Evolutionary conservation across 2,797 vertebrate species (phyloP).

Genomic region (Cheracebus regulus): DNA sequence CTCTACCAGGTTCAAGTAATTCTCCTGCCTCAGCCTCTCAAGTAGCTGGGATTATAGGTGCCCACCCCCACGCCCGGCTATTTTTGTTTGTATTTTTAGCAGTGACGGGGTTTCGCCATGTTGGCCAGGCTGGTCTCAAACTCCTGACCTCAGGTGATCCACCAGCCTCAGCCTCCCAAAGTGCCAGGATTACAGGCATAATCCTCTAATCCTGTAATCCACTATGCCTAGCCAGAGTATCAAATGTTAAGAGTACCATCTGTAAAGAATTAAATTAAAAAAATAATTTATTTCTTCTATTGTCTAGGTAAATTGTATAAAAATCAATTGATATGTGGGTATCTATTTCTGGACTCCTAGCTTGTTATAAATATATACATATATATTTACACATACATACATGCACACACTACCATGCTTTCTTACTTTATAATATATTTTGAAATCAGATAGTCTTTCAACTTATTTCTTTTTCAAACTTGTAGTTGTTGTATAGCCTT

Average conservation of each 20-base stretch:
- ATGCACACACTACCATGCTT: neutral
- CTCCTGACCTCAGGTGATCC: neutral
- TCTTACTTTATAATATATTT: neutral
- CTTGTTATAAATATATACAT: neutral
- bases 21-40: too few relatives aligned
- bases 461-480: neutral
- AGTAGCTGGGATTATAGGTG: too few relatives aligned
- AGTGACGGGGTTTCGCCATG: rapidly evolving
- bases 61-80: rapidly evolving
- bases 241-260: neutral
- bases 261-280: neutral
- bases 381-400: neutral
- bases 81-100: too few relatives aligned
- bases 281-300: neutral
- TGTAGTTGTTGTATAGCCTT: neutral
- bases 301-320: neutral
- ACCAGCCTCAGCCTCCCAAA: neutral
- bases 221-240: neutral
- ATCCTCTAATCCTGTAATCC: neutral
- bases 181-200: neutral
- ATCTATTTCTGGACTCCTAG: neutral
- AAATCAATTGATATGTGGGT: neutral
- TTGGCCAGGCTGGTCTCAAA: neutral
- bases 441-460: neutral
- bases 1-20: too few relatives aligned